phyloP scores from a whole-genome alignment of 1,140 invertebrate genomes.

The Neotoxoptera formosana region DNA sequence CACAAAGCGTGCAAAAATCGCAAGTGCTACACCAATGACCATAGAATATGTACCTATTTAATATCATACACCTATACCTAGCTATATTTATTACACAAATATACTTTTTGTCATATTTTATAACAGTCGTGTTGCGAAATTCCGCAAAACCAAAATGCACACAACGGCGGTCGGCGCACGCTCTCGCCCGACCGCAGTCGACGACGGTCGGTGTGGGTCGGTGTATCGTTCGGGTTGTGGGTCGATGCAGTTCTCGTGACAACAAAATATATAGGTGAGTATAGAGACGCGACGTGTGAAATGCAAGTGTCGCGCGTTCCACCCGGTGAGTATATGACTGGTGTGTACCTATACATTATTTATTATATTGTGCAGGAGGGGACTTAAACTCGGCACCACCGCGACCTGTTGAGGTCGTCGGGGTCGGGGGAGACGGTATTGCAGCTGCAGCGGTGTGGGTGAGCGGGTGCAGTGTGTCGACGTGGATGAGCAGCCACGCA shows the following conservation, averaged over 20 bases:
- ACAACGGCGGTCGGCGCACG: background rate
- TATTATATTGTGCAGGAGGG: too few relatives aligned
- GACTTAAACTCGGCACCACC: background rate
- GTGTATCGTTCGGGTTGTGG: background rate
- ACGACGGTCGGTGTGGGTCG: background rate
- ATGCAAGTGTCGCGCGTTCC: background rate
- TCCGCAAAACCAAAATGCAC: background rate
- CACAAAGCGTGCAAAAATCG: background rate
- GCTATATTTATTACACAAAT: background rate
- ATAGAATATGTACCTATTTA: background rate
- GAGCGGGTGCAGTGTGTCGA: background rate
- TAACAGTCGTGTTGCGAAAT: background rate
- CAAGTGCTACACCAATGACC: background rate
- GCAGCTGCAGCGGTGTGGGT: background rate
- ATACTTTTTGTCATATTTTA: background rate
- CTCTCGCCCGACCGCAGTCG: background rate
- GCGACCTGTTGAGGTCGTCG: background rate
- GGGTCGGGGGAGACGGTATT: background rate
- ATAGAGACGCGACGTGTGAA: too few relatives aligned
- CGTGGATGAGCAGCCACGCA: constrained; percentile 7
- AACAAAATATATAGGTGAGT: background rate
- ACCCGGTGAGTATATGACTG: background rate
- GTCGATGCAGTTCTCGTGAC: background rate
- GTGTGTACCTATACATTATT: background rate
- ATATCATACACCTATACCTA: background rate